Conservation (phyloP, 30 jellyfish, hydroid and myxozoan genomes). For the Morbakka virulenta region DNA sequence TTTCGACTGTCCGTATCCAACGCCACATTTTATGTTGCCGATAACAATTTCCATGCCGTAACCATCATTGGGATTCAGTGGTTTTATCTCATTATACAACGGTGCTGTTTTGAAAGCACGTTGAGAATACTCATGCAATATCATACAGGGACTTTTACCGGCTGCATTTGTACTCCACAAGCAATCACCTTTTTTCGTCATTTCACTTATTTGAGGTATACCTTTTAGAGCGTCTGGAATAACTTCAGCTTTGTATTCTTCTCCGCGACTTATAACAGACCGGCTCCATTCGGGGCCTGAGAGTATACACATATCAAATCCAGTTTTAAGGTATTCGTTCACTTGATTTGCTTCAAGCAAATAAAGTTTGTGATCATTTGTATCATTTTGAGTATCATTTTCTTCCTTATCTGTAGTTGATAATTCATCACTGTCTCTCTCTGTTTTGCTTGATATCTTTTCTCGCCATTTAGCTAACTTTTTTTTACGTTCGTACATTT, state of each 20-base stretch:
- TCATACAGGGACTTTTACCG: constrained; percentile 47
- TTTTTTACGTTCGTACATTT: background rate
- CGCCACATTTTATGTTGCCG: constrained; percentile 67
- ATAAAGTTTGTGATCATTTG: background rate
- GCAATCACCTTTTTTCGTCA: background rate
- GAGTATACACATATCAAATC: background rate
- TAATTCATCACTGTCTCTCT: too few relatives aligned
- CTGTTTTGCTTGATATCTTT: background rate
- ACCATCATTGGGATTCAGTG: background rate
- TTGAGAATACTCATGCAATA: constrained; percentile 64
- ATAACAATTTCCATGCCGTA: constrained; percentile 56
- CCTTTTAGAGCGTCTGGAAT: background rate
- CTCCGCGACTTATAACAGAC: background rate
- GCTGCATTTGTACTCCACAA: constrained; percentile 9
- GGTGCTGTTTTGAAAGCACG: constrained; percentile 25
- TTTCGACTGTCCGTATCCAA: constrained; percentile 63
- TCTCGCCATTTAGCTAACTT: background rate
- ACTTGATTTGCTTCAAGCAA: background rate
- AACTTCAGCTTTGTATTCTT: background rate
- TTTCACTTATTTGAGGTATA: background rate
- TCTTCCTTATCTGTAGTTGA: background rate
- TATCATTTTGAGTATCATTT: background rate
- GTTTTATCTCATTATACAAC: constrained; percentile 16
- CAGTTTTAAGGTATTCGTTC: background rate
- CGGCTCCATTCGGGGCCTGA: background rate